These are phyloP conservation scores for Lymantria monacha DNA, from an alignment of 2,888 invertebrate species.

Conservation along the genomic window DNA sequence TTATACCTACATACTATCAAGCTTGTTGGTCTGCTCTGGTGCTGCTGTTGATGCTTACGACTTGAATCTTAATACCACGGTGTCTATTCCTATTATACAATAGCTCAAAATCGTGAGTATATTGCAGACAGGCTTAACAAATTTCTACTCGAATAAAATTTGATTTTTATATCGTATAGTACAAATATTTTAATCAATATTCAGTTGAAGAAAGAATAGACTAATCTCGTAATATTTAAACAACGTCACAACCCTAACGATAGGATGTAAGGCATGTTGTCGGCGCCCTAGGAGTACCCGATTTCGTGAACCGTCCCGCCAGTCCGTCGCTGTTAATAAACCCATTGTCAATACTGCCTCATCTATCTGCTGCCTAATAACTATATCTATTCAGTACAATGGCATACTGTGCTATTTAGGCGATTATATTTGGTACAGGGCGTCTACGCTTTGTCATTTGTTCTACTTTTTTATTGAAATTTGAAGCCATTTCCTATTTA, in stretches of 20 bases:
- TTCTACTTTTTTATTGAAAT: not conserved
- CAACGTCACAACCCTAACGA: slow-evolving; percentile 22
- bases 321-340: slow-evolving; percentile 47
- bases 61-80: too few relatives aligned
- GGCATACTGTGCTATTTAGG: slow-evolving; percentile 36
- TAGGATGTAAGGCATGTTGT: slow-evolving; percentile 34
- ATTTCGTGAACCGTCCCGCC: slow-evolving; percentile 48
- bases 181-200: too few relatives aligned
- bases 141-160: too few relatives aligned
- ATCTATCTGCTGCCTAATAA: slow-evolving; percentile 20
- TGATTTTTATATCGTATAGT: too few relatives aligned
- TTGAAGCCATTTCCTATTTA: too few relatives aligned
- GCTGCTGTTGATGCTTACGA: too few relatives aligned
- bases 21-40: too few relatives aligned
- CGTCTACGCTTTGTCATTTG: slow-evolving; percentile 10
- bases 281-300: slow-evolving; percentile 42
- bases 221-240: not conserved
- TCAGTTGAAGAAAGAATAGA: not conserved
- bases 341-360: slow-evolving; percentile 35
- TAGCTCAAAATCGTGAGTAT: too few relatives aligned
- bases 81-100: too few relatives aligned
- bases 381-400: slow-evolving; percentile 30
- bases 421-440: slow-evolving; percentile 25
- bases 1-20: too few relatives aligned
- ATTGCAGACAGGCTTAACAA: too few relatives aligned